These are phyloP conservation scores for Martes martes DNA, from an alignment of 2,113 vertebrate genomes.

Conservation along the genomic window DNA sequence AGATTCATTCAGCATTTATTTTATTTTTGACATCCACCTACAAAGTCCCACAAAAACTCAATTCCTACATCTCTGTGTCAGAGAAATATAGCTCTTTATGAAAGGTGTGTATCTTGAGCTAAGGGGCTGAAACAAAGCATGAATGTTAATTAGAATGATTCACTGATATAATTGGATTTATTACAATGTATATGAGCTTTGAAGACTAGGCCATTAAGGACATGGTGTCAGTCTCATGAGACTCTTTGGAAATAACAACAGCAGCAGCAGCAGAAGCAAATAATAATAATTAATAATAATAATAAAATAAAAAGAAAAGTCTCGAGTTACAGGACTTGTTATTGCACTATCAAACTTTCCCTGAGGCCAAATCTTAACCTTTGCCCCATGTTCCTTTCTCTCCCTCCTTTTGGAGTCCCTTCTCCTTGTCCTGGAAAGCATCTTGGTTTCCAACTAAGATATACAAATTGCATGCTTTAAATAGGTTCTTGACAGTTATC, in stretches of 20 bases:
- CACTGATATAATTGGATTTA: neutral
- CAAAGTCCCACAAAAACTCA: conserved; percentile 22
- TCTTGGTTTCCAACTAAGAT: conserved; percentile 32
- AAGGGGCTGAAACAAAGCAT: neutral
- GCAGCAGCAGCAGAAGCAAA: neutral
- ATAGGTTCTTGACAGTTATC: conserved; percentile 47
- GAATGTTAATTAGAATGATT: neutral
- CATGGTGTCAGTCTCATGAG: neutral
- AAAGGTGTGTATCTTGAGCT: neutral
- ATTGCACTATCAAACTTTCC: neutral
- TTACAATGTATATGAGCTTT: neutral
- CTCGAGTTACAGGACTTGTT: neutral
- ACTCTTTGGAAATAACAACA: neutral
- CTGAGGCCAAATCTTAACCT: neutral
- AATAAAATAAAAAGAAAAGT: neutral
- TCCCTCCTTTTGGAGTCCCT: neutral
- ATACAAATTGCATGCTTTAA: neutral
- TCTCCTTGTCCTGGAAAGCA: neutral
- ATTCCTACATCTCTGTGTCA: neutral
- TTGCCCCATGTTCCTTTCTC: neutral
- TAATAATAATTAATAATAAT: neutral
- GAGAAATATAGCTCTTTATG: conserved; percentile 25
- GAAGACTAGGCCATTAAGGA: neutral
- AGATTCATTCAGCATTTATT: conserved; percentile 66
- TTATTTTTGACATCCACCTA: conserved; percentile 65